Evolutionary conservation across 2,113 vertebrate species (phyloP).

Genomic region (Struthidea cinerea): DNA sequence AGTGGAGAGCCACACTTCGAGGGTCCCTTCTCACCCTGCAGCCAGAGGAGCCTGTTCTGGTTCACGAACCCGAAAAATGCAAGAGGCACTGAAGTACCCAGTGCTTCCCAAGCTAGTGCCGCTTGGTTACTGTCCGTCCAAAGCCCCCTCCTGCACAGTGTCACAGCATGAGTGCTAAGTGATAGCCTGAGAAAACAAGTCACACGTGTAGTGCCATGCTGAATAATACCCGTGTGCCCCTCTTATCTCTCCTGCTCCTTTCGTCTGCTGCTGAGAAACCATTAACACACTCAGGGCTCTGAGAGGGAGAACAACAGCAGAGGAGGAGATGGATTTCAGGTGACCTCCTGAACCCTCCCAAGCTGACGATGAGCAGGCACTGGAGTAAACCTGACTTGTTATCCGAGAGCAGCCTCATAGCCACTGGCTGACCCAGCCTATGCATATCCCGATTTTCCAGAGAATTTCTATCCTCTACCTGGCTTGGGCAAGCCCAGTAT

Average conservation of each 20-base stretch:
- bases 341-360: neutral
- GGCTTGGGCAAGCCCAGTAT: neutral
- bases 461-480: neutral
- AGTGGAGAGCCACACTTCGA: neutral
- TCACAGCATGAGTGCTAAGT: neutral
- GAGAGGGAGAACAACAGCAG: neutral
- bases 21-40: neutral
- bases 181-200: conserved; percentile 41
- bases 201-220: neutral
- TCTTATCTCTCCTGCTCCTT: conserved; percentile 16
- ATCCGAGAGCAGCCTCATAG: neutral
- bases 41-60: neutral
- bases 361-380: neutral
- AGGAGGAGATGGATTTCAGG: neutral
- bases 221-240: neutral
- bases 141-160: neutral
- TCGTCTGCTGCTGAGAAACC: neutral
- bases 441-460: neutral
- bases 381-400: neutral
- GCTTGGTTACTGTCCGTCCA: neutral
- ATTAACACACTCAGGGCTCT: conserved; percentile 1
- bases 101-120: neutral
- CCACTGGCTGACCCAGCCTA: neutral
- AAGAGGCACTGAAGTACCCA: neutral
- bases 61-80: neutral